Base-by-base conservation (phyloP, 1,140 invertebrate genomes). In the Aethina tumida region DNA sequence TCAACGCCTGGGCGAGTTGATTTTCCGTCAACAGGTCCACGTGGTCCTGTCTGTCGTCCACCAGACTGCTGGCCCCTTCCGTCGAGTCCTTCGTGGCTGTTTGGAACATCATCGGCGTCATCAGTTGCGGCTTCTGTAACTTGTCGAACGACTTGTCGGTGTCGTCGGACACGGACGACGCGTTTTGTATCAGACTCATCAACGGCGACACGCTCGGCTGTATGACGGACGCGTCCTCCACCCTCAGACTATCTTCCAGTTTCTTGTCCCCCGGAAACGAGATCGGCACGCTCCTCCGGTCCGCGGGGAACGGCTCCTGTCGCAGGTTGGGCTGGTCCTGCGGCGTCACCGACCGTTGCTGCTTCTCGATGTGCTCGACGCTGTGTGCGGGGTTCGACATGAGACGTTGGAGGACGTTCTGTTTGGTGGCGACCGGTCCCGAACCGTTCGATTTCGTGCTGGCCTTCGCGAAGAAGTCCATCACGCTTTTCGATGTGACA, bases 281-380 rank as follows among this genome's bases (percentile, higher is more conserved):
- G 40, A 52, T 57, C 29, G 52, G 68, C 60, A 52, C 47, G 36
- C 51, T 58, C 27, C 47, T 16, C 43, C 67, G 49, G 69, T 74
- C 53, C 65, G 50, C 38, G 15, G 9, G n/a, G n/a, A 19, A 4
- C 24, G 18, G 55, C 15, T 56, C 44, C 39, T 58, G 58, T 35
- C 60, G 59, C 43, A 59, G 36, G 57, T 29, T 61, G 49, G 43
- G 52, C 13, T 64, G 62, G 32, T 71, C 72, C 40, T 73, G 77
- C 9, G 74, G 81, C 7, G 76, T 84, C 35, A 73, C 72, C 21
- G 78, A 79, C 30, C 81, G 69, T 50, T 89, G 85, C 48, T 87
- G 84, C 44, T 87, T 85, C 52, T 92, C 88, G 52, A 92, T 85
- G 58, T 91, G 83, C 53, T 90, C 86, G 6, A 92, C 75, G 30